Base-by-base conservation (phyloP, 2,797 vertebrate species). In the Alectoris magna region DNA sequence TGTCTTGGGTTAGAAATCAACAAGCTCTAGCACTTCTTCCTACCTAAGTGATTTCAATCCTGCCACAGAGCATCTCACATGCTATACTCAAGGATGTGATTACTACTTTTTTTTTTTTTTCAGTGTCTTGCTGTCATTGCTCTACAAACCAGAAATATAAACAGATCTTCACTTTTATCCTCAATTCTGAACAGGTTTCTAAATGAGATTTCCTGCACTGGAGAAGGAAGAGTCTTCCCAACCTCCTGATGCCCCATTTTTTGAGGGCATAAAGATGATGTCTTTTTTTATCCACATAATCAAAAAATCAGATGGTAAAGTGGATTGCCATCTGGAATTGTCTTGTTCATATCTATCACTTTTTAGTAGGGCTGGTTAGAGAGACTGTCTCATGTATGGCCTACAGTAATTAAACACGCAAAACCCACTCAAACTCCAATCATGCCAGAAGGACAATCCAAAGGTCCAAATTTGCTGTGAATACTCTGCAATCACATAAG, bases 321-420 rank as follows among this genome's bases (percentile, higher is more conserved):
- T 53, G 51, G 26, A 53, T 53, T 53, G 15, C 27, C 51, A 53
- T 53, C 27, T 53, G 15, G 27, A 27, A 53, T 53, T 62, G 12
- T 3, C 36, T 51, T 67, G 10, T 38, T 68, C 31, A 31, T 53
- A 41, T 38, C 71, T n/a, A 53, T 51, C 26, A 34, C 21, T n/a
- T 73, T 27, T 74, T 34, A 2, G 3, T 36, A 78, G 63, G 18
- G 23, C 44, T 58, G 6, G 13, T 51, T 34, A 77, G n/a, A 77
- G 26, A 74, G 16, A 59, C 9, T 48, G 11, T 67, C 34, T 41
- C 5, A 3, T 0, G 0, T 14, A 17, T 51, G 51, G 29, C 0
- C 0, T 44, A 23, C 31, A 59, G 24, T 7, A 24, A 6, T n/a
- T 34, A 72, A 76, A 55, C 18, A 6, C 22, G 21, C 26, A 12